Base-by-base conservation (phyloP, 2,113 vertebrate genomes). In the Paradisaea rubra region DNA sequence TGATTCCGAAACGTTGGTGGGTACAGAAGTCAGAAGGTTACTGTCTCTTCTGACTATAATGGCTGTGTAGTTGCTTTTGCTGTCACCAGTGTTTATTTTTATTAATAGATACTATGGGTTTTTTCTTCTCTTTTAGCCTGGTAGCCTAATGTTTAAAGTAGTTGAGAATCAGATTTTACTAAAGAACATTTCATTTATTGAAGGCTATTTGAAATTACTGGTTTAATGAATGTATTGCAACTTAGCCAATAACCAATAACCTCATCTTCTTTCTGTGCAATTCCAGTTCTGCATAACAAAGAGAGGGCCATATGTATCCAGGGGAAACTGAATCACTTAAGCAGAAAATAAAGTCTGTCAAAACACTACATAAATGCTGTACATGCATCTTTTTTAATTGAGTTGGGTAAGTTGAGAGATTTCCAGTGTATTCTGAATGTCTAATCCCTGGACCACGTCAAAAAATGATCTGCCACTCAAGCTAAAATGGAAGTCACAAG, bases 291-390 rank as follows among this genome's bases (percentile, higher is more conserved):
- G 60, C 20, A 33, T 86, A 66, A 81, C 68, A 93, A 83, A 71
- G 71, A 73, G 53, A 53, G n/a, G n/a, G 41, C 73, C 17, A 2
- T 80, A 63, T 70, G 53, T 92, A 96, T 89, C 64, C 61, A 86
- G 37, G 44, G 49, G 69, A 91, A 92, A 86, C 37, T 37, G 70
- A 91, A 94, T 92, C 86, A 79, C 42, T 91, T 84, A 64, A 86
- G 86, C 49, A 94, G 80, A 93, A 90, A 96, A 92, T 86, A 90
- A 87, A 95, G 73, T 74, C 86, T 93, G 88, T 93, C 83, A 74
- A 94, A 96, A 91, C 47, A 74, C 64, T 42, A 71, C 41, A 49
- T 71, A 84, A 92, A 81, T 71, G 69, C 64, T 94, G 68, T 42
- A 41, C 11, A 14, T 57, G 42, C 41, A 82, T 31, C 14, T 87